A percentile compares a stretch with the other conserved stretches of the same genome.
Evolutionary conservation across 2,888 invertebrate genomes (phyloP).

Genomic region (Ochropleura leucogaster): DNA sequence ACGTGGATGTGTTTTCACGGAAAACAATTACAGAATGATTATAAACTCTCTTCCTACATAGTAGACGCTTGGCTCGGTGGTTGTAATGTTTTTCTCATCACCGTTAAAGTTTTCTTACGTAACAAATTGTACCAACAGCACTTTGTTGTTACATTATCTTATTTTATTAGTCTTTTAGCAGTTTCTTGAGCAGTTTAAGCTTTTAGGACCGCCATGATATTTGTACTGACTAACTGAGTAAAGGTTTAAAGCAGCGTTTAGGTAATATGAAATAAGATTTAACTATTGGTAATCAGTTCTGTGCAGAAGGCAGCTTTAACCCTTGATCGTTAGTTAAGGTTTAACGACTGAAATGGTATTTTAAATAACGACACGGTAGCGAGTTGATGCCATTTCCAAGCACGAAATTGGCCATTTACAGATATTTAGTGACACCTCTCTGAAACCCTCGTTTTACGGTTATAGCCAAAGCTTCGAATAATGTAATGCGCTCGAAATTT

Average conservation of each 20-base stretch:
- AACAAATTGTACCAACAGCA: not conserved
- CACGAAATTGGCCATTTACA: slow-evolving; percentile 11
- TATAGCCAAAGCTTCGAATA: not conserved
- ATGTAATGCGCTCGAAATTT: slow-evolving; percentile 12
- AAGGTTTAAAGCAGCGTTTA: not conserved
- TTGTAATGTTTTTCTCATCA: not conserved
- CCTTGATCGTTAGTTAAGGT: not conserved
- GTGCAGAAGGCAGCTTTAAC: not conserved
- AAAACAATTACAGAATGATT: slow-evolving; percentile 72
- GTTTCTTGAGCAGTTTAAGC: not conserved
- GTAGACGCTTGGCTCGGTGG: not conserved
- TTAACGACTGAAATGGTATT: slow-evolving; percentile 15
- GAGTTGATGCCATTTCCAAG: slow-evolving; percentile 11
- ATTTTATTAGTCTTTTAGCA: not conserved
- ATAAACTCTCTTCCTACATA: slow-evolving; percentile 51
- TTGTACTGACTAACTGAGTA: not conserved
- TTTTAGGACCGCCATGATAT: not conserved
- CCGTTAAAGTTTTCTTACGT: slow-evolving; percentile 2
- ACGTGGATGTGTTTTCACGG: slow-evolving; percentile 65
- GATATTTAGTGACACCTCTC: slow-evolving; percentile 24
- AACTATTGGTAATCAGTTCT: not conserved
- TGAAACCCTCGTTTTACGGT: not conserved
- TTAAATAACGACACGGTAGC: slow-evolving; percentile 10
- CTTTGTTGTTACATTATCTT: not conserved
- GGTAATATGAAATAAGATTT: not conserved